Conservation (phyloP, 2,888 invertebrate species). For the Watsonalla cultraria region DNA sequence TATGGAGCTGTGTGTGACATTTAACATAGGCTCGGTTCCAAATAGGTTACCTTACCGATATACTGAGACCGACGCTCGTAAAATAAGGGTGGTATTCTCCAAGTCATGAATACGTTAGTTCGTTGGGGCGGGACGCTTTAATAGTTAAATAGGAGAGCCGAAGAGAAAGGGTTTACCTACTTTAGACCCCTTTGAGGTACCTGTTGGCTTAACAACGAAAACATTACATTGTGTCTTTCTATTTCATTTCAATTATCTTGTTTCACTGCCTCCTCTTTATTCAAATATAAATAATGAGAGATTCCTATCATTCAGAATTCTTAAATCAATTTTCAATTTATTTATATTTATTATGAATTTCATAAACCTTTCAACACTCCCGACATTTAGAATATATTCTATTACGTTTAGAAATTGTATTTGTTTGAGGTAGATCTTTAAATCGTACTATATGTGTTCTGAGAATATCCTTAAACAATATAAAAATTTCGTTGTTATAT, state of each 20-base stretch:
- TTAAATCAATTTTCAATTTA: too few relatives aligned
- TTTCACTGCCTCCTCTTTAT: neutral
- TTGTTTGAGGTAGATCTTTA: too few relatives aligned
- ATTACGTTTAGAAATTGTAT: too few relatives aligned
- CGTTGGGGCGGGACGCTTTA: conserved; percentile 55
- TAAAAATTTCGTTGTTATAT: too few relatives aligned
- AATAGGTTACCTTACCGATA: conserved; percentile 68
- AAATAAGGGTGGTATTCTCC: conserved; percentile 63
- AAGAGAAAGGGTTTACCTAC: conserved; percentile 40
- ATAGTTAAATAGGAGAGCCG: conserved; percentile 66
- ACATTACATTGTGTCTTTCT: conserved; percentile 12
- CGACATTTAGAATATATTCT: too few relatives aligned
- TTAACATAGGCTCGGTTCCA: conserved; percentile 50
- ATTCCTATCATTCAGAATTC: too few relatives aligned
- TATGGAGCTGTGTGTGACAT: conserved; percentile 55
- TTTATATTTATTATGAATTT: too few relatives aligned
- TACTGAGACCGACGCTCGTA: conserved; percentile 64
- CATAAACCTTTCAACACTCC: too few relatives aligned
- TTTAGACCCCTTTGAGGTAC: conserved; percentile 23
- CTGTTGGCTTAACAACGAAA: conserved; percentile 25
- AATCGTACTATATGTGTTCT: too few relatives aligned
- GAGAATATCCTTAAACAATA: too few relatives aligned
- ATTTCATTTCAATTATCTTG: conserved; percentile 3
- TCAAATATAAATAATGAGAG: too few relatives aligned
- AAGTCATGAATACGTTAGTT: conserved; percentile 74